phyloP scores from a whole-genome alignment of 2,888 invertebrate species.

The Pachycephus smyrnensis region DNA sequence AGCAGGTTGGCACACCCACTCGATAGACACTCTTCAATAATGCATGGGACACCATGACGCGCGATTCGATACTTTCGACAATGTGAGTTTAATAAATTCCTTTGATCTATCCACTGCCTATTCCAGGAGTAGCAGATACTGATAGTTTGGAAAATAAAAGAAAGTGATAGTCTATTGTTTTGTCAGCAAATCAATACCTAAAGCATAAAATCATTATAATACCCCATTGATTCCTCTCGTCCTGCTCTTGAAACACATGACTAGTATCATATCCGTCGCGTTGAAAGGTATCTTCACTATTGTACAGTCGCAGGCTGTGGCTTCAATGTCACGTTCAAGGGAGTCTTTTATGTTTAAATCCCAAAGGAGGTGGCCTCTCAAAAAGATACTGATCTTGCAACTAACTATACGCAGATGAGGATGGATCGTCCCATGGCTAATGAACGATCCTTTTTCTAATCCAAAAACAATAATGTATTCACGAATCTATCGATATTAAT shows the following conservation, averaged over 20 bases:
- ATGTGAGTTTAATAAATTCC: not conserved
- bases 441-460: not conserved
- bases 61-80: conserved; percentile 11
- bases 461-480: not conserved
- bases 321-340: not conserved
- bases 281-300: too few relatives aligned
- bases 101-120: not conserved
- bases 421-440: not conserved
- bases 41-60: conserved; percentile 18
- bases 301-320: too few relatives aligned
- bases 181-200: not conserved
- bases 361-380: not conserved
- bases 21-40: conserved; percentile 23
- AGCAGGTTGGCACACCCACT: conserved; percentile 22
- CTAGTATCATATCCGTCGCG: too few relatives aligned
- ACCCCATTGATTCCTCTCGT: not conserved
- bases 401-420: not conserved
- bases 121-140: not conserved
- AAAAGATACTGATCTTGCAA: not conserved
- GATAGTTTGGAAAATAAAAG: not conserved
- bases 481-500: not conserved
- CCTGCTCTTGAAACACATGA: not conserved
- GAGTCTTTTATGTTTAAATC: not conserved
- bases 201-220: not conserved
- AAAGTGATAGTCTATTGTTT: not conserved